These are phyloP conservation scores for Drosophila mimica DNA, from an alignment of 2,888 invertebrate genomes.

Conservation along the genomic window DNA sequence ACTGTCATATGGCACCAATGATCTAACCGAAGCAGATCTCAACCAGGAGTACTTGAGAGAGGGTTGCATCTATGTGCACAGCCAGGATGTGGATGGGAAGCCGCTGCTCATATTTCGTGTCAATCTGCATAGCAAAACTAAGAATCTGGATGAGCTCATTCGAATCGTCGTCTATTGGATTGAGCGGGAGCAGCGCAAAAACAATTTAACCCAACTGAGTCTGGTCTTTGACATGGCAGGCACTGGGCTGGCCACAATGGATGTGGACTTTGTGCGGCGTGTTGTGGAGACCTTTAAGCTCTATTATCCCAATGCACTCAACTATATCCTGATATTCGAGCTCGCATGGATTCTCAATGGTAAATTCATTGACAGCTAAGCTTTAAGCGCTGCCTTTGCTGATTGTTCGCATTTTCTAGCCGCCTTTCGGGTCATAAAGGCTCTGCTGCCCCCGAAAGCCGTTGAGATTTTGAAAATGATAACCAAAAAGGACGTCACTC, in stretches of 20 bases:
- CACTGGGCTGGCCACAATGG: constrained; percentile 94
- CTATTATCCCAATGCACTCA: constrained; percentile 94
- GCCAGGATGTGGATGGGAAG: constrained; percentile 92
- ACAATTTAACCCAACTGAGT: constrained; percentile 91
- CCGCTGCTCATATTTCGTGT: constrained; percentile 92
- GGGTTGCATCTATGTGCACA: constrained; percentile 91
- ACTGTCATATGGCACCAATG: constrained; percentile 90
- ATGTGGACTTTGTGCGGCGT: constrained; percentile 95
- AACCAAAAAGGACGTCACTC: constrained; percentile 90
- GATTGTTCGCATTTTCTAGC: constrained; percentile 86
- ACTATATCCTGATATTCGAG: constrained; percentile 95
- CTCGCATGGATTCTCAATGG: constrained; percentile 97
- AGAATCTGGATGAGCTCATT: constrained; percentile 91
- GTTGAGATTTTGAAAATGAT: constrained; percentile 95
- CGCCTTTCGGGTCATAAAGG: constrained; percentile 95
- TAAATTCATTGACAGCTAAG: constrained; percentile 82
- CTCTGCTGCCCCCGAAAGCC: constrained; percentile 94
- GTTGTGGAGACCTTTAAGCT: constrained; percentile 93
- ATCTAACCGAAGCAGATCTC: constrained; percentile 89
- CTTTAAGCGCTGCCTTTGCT: constrained; percentile 13
- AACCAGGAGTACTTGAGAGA: constrained; percentile 90
- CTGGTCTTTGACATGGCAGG: constrained; percentile 96
- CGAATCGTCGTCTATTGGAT: constrained; percentile 93
- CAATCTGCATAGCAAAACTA: constrained; percentile 91
- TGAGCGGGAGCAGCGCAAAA: constrained; percentile 86